Base-by-base conservation (phyloP, 1,140 invertebrate species). In the Drosophila micromelanica region DNA sequence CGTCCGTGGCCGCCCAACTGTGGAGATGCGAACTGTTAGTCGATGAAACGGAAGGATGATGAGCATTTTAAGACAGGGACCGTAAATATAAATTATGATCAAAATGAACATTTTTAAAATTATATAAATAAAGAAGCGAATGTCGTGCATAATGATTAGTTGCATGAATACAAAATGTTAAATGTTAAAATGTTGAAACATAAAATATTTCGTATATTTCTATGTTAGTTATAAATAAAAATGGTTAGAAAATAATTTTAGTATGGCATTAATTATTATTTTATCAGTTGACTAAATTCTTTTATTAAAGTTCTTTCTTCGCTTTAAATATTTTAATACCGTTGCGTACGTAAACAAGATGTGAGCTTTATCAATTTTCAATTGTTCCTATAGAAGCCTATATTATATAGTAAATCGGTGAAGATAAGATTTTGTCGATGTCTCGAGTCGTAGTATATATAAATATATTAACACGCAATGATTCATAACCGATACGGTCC, bases 1-100 rank as follows among this genome's bases (percentile, higher is more conserved):
- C 23, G 89, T 93, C 0, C 93, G 85, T 8, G 93, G 93, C 60
- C 93, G 86, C 45, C 93, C 93, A 69, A 93, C 91, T 86, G 76
- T 60, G 64, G 65, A 63, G 49, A 70, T 56, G 64, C 56, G 48
- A 73, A 65, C 40, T 64, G 75, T 87, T 86, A 81, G 72, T 80
- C 45, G 52, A 86, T 87, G 73, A 57, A 91, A 57, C 80, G 64
- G 32, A 73, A 65, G 60, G 55, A 45, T 43, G 42, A 60, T 55
- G 15, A 68, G 46, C 61, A 72, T 46, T 54, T 55, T 35, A n/a
- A 63, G 70, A 37, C 70, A 73, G 63, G 63, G 55, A 73, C 55
- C 70, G 64, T 68, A 73, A 60, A 90, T 89, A 68, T 30, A 69
- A 76, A 45, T 30, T 72, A 60, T 17, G 37, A 60, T 13, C 61